phyloP scores from a whole-genome alignment of 2,888 invertebrate species.

The Cantharis nigra region DNA sequence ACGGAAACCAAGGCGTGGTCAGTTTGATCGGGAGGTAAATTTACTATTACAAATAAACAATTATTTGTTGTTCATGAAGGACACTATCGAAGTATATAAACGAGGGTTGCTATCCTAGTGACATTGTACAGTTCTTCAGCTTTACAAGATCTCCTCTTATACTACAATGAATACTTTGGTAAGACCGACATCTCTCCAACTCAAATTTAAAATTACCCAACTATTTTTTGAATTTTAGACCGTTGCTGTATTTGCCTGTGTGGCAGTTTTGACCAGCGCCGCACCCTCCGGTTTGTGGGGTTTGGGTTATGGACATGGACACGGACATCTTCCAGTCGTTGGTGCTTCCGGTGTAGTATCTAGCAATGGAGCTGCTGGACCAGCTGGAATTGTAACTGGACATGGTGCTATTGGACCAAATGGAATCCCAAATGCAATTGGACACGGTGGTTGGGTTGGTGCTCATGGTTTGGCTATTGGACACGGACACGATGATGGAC shows the following conservation, averaged over 20 bases:
- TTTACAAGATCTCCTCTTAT: slow-evolving; percentile 25
- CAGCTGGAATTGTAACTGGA: slow-evolving; percentile 34
- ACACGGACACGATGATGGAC: slow-evolving; percentile 28
- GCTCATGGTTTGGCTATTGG: slow-evolving; percentile 6
- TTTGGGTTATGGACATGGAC: slow-evolving; percentile 3
- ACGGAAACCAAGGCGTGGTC: slow-evolving; percentile 18
- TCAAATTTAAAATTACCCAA: neutral
- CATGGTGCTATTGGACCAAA: slow-evolving; percentile 24
- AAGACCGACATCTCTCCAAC: slow-evolving; percentile 14
- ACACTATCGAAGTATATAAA: slow-evolving; percentile 36
- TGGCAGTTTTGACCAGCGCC: slow-evolving; percentile 37
- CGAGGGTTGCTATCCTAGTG: slow-evolving; percentile 21
- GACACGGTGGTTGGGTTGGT: neutral
- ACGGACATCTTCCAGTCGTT: slow-evolving; percentile 13
- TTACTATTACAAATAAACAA: slow-evolving; percentile 9
- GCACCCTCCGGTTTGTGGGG: slow-evolving; percentile 35
- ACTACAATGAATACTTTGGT: slow-evolving; percentile 39
- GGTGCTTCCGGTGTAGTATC: slow-evolving; percentile 35
- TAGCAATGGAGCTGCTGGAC: slow-evolving; percentile 29
- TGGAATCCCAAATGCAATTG: slow-evolving; percentile 13
- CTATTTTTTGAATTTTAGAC: slow-evolving; percentile 26
- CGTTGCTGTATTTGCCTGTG: slow-evolving; percentile 34
- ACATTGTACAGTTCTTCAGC: slow-evolving; percentile 32
- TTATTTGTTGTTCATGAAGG: slow-evolving; percentile 30
- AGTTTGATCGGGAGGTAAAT: slow-evolving; percentile 9